phyloP scores from a whole-genome alignment of 2,797 vertebrate species.

The Enteromius thamalakanensis region DNA sequence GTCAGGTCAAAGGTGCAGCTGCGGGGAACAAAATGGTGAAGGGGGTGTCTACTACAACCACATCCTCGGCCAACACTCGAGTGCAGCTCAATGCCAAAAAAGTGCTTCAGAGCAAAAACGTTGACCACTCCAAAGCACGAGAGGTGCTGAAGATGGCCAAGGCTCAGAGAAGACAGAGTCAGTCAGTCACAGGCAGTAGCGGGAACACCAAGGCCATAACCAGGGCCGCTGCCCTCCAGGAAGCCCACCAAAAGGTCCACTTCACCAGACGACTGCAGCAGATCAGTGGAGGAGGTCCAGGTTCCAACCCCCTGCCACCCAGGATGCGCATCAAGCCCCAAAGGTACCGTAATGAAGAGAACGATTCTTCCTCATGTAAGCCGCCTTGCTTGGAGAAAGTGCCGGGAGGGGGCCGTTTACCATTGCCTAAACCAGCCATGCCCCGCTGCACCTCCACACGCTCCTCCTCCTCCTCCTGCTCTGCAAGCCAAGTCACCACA shows the following conservation, averaged over 20 bases:
- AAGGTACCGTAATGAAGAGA: slow-evolving; percentile 95
- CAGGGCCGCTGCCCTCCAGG: slow-evolving; percentile 80
- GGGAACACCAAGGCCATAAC: slow-evolving; percentile 66
- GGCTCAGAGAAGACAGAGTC: slow-evolving; percentile 85
- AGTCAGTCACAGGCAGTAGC: slow-evolving; percentile 60
- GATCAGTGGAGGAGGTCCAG: slow-evolving; percentile 77
- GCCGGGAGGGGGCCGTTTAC: slow-evolving; percentile 69
- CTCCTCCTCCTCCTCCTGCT: slow-evolving; percentile 78
- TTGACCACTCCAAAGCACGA: slow-evolving; percentile 87
- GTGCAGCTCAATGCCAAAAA: slow-evolving; percentile 90
- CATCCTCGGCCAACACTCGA: slow-evolving; percentile 76
- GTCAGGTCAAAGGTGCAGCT: slow-evolving; percentile 80
- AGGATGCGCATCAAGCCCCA: slow-evolving; percentile 95
- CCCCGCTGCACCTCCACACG: slow-evolving; percentile 74
- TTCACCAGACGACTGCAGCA: slow-evolving; percentile 93
- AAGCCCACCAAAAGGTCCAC: slow-evolving; percentile 90
- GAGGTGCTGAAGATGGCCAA: slow-evolving; percentile 91
- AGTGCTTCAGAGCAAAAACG: slow-evolving; percentile 89
- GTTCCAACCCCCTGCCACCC: slow-evolving; percentile 80
- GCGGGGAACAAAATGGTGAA: slow-evolving; percentile 67
- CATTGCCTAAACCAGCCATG: slow-evolving; percentile 75
- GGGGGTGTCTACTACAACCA: slow-evolving; percentile 64
- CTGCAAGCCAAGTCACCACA: slow-evolving; percentile 81
- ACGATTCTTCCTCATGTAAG: slow-evolving; percentile 86
- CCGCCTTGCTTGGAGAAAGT: slow-evolving; percentile 83